Evolutionary conservation across 2,113 vertebrate species (phyloP), one percentile per base, ranked within the genome.

Genomic region (Aplodontia rufa): DNA sequence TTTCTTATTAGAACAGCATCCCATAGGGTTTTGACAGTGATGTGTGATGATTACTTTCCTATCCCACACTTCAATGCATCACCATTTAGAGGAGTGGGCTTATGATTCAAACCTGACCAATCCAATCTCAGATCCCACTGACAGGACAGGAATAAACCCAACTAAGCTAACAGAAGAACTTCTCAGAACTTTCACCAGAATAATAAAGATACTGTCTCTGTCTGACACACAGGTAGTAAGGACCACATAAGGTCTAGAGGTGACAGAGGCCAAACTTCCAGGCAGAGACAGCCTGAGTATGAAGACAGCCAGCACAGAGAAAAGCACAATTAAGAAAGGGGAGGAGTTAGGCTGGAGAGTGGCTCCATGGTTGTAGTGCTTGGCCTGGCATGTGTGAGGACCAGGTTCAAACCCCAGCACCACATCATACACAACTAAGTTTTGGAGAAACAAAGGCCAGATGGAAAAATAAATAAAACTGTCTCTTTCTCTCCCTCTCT

Each of bases 1-100:
- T 58, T 96, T 92, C 72, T 94, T 74, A 93, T 2, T 68, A 47
- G 68, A 92, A 85, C 96, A 72, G 75, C 68, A 95, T 55, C 90
- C 10, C 76, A 68, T 30, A 42, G 26, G 26, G 20, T 90, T 58
- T 95, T 32, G 51, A 84, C 55, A 71, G 32, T 79, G 40, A 69
- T 47, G 17, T 94, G 17, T 84, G 42, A 94, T 62, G 24, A 91
- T 72, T 47, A 85, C 26, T 49, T 92, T 40, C 40, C 35, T 13
- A 82, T 3, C 28, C 81, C 16, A 85, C 8, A 26, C 17, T 30
- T 53, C 53, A 80, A 32, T 28, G 37, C 6, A 60, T 17, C 26
- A 47, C 19, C 64, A 90, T 12, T 12, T 71, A 45, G 5, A 80
- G 35, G 8, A 12, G 8, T 69, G 45, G 60, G 16, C 7, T 74